These are phyloP conservation scores for Tupaia tana DNA, from an alignment of 2,113 vertebrate genomes.

Conservation along the genomic window DNA sequence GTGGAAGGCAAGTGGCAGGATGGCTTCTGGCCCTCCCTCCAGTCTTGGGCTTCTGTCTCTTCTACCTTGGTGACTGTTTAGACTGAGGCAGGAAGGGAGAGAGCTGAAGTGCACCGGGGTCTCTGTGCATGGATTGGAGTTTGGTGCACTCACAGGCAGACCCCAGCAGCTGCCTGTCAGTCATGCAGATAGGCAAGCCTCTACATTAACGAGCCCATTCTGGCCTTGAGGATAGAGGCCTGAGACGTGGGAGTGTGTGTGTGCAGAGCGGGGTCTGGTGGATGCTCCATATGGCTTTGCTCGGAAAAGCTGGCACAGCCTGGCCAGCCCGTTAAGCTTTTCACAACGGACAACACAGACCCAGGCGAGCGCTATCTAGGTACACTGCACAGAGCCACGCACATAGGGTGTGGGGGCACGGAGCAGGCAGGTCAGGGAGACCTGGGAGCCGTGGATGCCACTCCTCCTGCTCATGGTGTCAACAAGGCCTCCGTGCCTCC, in stretches of 20 bases:
- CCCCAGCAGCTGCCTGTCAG: neutral
- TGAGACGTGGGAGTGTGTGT: neutral
- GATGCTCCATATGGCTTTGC: slow-evolving; percentile 76
- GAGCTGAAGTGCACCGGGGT: neutral
- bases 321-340: slow-evolving; percentile 62
- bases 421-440: slow-evolving; percentile 19
- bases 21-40: neutral
- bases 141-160: neutral
- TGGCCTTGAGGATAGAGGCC: neutral
- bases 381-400: slow-evolving; percentile 53
- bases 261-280: neutral
- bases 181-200: slow-evolving; percentile 33
- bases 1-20: neutral
- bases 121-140: neutral
- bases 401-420: neutral
- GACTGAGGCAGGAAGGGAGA: neutral
- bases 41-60: neutral
- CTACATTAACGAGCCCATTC: neutral
- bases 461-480: neutral
- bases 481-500: neutral
- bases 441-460: neutral
- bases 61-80: neutral
- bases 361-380: slow-evolving; percentile 8
- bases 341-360: slow-evolving; percentile 45
- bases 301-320: slow-evolving; percentile 41